Base-by-base conservation (phyloP, 1,140 invertebrate species). In the Acromyrmex echinatior region DNA sequence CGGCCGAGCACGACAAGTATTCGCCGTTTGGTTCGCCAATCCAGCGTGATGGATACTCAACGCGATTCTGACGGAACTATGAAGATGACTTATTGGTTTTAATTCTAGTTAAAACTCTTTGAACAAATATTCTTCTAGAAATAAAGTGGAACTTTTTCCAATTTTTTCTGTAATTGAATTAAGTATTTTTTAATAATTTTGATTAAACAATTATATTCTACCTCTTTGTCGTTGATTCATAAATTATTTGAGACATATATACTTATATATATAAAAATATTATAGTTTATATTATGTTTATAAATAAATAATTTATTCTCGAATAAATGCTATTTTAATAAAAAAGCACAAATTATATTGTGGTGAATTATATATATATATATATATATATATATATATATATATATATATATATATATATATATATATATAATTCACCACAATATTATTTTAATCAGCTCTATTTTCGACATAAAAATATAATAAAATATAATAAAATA, bases 1-100 rank as follows among this genome's bases (percentile, higher is more conserved):
- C 90, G 91, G 35, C 84, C 87, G 0, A 89, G 31, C 84, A 18
- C 60, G 53, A 90, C 91, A 2, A 95, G 88, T 39, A 91, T 97
- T 95, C 96, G 96, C 68, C 96, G 96, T 87, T 93, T 98, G 39
- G 96, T 97, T 10, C 96, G 97, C 6, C 98, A 98, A 94, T 96
- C 97, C 62, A 98, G 97, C 94, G 96, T 97, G 3, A 97, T 98
- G 96, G 97, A 98, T 86, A 98, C 98, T 3, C 97, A 98, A 90
- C 96, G 96, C 76, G 96, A 97, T 87, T 96, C 96, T 0, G 97
- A 98, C 91, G 98, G 98, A 21, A 97, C 96, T 62, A 97, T 98
- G 92, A 97, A 97, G 93, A 97, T 98, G 95, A 98, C 98, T 0
- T 98, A 98, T 93, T 98, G 98, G 98, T 98, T 98, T 96, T 98